phyloP scores from a whole-genome alignment of 2,113 vertebrate species.

The Amblyopsis rosae region DNA sequence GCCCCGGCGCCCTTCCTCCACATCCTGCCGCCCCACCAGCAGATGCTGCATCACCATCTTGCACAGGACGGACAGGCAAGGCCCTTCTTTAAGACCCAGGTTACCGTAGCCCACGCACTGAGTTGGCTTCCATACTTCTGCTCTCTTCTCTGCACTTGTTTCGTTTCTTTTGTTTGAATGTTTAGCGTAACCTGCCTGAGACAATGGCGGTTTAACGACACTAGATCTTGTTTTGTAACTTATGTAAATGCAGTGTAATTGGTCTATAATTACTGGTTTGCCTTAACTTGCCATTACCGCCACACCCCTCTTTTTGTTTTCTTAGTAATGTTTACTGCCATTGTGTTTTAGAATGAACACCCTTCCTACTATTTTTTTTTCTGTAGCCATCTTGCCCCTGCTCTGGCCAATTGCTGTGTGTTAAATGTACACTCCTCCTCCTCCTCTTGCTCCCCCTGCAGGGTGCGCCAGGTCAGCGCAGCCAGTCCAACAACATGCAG shows the following conservation, averaged over 20 bases:
- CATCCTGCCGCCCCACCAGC: constrained; percentile 93
- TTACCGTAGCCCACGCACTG: not conserved
- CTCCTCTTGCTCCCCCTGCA: constrained; percentile 24
- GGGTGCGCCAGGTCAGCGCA: constrained; percentile 76
- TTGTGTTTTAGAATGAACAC: not conserved
- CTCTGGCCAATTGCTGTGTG: too few species aligned
- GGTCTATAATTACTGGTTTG: not conserved
- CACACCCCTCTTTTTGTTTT: not conserved
- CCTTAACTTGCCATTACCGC: not conserved
- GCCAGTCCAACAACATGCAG: constrained; percentile 78
- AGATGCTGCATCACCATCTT: constrained; percentile 90
- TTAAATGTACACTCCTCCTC: not conserved
- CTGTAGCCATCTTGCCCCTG: too few species aligned
- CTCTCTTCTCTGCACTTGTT: too few species aligned
- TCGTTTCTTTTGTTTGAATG: not conserved
- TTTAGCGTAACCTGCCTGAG: not conserved
- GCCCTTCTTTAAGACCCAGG: not conserved
- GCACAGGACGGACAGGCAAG: constrained; percentile 77
- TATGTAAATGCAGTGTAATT: not conserved
- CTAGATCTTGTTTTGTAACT: not conserved
- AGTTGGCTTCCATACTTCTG: not conserved
- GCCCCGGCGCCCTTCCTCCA: constrained; percentile 89
- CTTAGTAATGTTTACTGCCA: not conserved
- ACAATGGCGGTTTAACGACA: too few species aligned
- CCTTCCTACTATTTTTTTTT: not conserved